phyloP scores from a whole-genome alignment of 2,888 invertebrate genomes.

The Torymus aiolomorphi region DNA sequence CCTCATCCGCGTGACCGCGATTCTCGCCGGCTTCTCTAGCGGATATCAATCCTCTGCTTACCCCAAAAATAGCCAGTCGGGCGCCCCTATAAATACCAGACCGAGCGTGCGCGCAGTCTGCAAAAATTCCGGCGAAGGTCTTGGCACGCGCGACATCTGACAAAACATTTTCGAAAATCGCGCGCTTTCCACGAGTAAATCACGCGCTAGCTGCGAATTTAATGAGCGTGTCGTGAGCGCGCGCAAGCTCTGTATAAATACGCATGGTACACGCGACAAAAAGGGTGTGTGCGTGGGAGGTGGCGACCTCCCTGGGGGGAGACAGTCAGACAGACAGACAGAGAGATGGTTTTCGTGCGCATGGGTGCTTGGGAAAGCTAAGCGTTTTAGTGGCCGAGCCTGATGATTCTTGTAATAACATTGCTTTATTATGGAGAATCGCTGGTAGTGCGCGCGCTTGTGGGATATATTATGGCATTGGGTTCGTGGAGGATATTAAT shows the following conservation, averaged over 20 bases:
- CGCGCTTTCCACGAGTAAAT: constrained; percentile 66
- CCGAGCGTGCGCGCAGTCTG: constrained; percentile 56
- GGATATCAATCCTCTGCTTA: constrained; percentile 42
- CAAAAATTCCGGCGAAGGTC: constrained; percentile 61
- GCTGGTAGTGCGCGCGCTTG: not conserved
- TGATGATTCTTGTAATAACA: constrained; percentile 40
- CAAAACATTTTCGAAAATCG: constrained; percentile 58
- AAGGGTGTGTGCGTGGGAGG: constrained; percentile 7
- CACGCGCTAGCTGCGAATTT: constrained; percentile 63
- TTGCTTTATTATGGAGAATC: constrained; percentile 12
- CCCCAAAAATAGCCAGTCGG: not conserved
- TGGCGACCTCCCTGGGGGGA: not conserved
- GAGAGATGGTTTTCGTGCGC: constrained; percentile 29
- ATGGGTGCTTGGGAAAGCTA: constrained; percentile 22
- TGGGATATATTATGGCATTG: not conserved
- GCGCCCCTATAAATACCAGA: constrained; percentile 38
- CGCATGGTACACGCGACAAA: constrained; percentile 18
- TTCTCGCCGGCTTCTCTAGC: not conserved
- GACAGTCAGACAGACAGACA: not conserved
- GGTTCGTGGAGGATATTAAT: constrained; percentile 2
- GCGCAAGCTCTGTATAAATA: constrained; percentile 14
- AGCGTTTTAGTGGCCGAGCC: constrained; percentile 37
- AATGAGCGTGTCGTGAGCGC: constrained; percentile 61
- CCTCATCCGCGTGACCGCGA: constrained; percentile 17
- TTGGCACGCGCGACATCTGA: constrained; percentile 63